A percentile compares a stretch with the other conserved stretches of the same genome.
phyloP scores from a whole-genome alignment of 2,888 invertebrate species.

The Odontocolon sp. region DNA sequence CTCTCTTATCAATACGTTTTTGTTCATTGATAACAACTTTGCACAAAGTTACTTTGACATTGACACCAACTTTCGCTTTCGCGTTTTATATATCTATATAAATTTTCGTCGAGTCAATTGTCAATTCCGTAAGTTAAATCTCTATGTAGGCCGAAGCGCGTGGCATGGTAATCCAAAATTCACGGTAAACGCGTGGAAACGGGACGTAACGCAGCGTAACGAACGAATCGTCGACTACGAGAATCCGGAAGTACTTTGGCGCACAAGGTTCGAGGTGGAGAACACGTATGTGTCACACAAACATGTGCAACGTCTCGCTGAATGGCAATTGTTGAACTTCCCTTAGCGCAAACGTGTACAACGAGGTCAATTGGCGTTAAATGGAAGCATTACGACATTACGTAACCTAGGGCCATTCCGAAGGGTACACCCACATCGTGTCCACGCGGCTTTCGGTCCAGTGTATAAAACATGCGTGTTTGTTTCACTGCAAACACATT shows the following conservation, averaged over 20 bases:
- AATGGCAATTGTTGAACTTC: slow-evolving; percentile 81
- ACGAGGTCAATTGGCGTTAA: slow-evolving; percentile 81
- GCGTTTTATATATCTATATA: not conserved
- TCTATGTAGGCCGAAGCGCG: not conserved
- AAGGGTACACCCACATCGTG: slow-evolving; percentile 78
- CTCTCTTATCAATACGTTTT: too few relatives aligned
- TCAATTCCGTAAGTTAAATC: not conserved
- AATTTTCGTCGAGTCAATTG: not conserved
- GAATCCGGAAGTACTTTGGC: slow-evolving; percentile 59
- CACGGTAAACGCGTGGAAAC: slow-evolving; percentile 9
- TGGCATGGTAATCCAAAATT: slow-evolving; percentile 23
- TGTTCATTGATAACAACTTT: too few relatives aligned
- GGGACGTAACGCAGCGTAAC: slow-evolving; percentile 24
- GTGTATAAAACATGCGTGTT: not conserved
- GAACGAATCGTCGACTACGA: slow-evolving; percentile 32
- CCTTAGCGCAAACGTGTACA: slow-evolving; percentile 79
- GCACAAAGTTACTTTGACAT: not conserved
- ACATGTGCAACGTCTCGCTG: slow-evolving; percentile 66
- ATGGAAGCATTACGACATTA: slow-evolving; percentile 79
- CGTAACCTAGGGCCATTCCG: slow-evolving; percentile 80
- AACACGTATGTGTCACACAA: slow-evolving; percentile 2
- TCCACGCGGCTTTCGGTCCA: slow-evolving; percentile 60
- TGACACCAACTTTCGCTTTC: not conserved
- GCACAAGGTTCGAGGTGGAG: slow-evolving; percentile 52
- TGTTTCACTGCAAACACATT: not conserved